Conservation (phyloP, 1,140 invertebrate species). For the Hesperophylax magnus region DNA sequence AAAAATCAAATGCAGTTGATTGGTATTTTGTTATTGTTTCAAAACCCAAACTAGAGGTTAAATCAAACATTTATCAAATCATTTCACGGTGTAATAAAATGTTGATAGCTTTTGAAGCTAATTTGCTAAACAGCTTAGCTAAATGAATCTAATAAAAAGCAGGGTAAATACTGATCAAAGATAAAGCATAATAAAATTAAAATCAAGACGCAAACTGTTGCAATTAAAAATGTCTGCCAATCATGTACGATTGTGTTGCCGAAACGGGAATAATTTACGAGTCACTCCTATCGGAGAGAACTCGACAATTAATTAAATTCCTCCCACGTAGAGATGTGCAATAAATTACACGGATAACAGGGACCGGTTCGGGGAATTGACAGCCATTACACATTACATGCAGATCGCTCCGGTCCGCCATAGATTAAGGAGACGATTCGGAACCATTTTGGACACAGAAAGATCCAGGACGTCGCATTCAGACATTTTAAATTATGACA, state of each 20-base stretch:
- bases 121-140: no score
- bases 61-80: no score
- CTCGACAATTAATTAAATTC: conserved; percentile 34
- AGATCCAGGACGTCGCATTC: not conserved
- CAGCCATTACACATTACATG: conserved; percentile 11
- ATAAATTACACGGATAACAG: conserved; percentile 36
- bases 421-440: not conserved
- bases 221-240: conserved; percentile 35
- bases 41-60: no score
- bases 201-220: not conserved
- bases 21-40: no score
- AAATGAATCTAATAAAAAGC: no score
- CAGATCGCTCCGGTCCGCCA: conserved; percentile 7
- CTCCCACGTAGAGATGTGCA: conserved; percentile 21
- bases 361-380: conserved; percentile 23
- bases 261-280: conserved; percentile 18
- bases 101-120: no score
- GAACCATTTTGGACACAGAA: no score
- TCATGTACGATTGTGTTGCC: not conserved
- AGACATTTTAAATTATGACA: no score
- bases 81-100: no score
- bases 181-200: no score
- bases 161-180: no score
- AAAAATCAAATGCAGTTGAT: no score
- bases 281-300: conserved; percentile 17